Base-by-base conservation (phyloP, 2,888 invertebrate genomes). In the Agelastica alni region DNA sequence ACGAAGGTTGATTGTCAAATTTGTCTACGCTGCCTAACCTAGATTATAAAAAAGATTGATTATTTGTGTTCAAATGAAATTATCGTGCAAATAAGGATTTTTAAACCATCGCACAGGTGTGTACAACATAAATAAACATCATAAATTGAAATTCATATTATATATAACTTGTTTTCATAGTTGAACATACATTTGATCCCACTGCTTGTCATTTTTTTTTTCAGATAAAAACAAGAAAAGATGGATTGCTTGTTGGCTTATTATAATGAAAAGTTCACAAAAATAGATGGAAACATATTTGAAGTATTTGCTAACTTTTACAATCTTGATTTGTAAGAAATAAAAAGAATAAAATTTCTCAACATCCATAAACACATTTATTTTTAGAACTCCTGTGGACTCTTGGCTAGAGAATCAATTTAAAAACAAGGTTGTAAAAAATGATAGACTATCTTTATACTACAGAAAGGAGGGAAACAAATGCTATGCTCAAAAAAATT, bases 391-490 rank as follows among this genome's bases (percentile, higher is more conserved):
- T 52, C 63, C 71, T 37, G 58, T 78, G 2, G 59, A 66, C 5
- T 55, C 60, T 16, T 79, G 77, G 78, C 56, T 78, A 12, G 63
- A 74, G 16, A 60, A 67, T 36, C 67, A 69, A 47, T 68, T 75
- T 47, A 61, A 69, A 42, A 67, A 63, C 26, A 73, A 66, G 52
- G 62, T 70, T 7, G 56, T 58, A 14, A 78, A 80, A 63, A 70
- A 72, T 49, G 53, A 67, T 14, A 57, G 61, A 7, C 67, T 70
- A 56, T 77, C 79, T 1, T 69, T 68, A 47, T 43, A 61, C 7
- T 73, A 67, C 56, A 76, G 78, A 66, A 80, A 76, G 65, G 74
- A 71, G 39, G 87, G 86, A 4, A 86, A 87, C 63, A 78, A 79
- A 16, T 80, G 79, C 63, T 87, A 84, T 70, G 78, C 80, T 60